Percentiles rank a stretch among this genome's conserved stretches.
Evolutionary conservation across 1,140 invertebrate species (phyloP).

Genomic region (Trachymyrmex septentrionalis): DNA sequence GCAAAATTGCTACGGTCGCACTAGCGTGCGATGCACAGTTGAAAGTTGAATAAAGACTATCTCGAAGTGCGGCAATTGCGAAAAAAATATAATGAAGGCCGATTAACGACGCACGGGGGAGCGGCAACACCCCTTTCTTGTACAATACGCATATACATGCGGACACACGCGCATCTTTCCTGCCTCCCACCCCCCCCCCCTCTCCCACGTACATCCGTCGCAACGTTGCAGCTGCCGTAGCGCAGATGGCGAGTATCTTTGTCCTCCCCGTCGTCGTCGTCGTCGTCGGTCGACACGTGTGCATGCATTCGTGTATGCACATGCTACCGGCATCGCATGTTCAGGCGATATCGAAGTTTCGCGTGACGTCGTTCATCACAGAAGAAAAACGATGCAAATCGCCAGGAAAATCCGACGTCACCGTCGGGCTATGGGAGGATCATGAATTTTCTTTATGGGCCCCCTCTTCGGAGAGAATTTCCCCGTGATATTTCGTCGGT

Average conservation of each 20-base stretch:
- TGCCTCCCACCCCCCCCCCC: not conserved
- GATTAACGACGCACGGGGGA: constrained; percentile 61
- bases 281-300: constrained; percentile 51
- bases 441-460: not conserved
- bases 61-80: constrained; percentile 65
- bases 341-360: constrained; percentile 35
- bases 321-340: constrained; percentile 46
- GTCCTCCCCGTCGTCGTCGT: constrained; percentile 48
- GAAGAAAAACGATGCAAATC: constrained; percentile 2
- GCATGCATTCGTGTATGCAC: constrained; percentile 41
- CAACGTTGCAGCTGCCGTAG: constrained; percentile 75
- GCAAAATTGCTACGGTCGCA: constrained; percentile 6
- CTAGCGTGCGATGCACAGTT: constrained; percentile 14
- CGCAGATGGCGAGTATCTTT: constrained; percentile 76
- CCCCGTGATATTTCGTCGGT: not conserved
- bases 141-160: not conserved
- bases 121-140: constrained; percentile 46
- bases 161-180: not conserved
- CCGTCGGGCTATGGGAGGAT: not conserved
- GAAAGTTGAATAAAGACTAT: constrained; percentile 54
- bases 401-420: not conserved
- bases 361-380: constrained; percentile 1
- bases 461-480: too few species aligned
- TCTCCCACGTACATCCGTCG: constrained; percentile 61
- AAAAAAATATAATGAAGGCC: constrained; percentile 74